Evolutionary conservation across 2,888 invertebrate species (phyloP), one percentile per base, ranked within the genome.

Genomic region (Busseola fusca): DNA sequence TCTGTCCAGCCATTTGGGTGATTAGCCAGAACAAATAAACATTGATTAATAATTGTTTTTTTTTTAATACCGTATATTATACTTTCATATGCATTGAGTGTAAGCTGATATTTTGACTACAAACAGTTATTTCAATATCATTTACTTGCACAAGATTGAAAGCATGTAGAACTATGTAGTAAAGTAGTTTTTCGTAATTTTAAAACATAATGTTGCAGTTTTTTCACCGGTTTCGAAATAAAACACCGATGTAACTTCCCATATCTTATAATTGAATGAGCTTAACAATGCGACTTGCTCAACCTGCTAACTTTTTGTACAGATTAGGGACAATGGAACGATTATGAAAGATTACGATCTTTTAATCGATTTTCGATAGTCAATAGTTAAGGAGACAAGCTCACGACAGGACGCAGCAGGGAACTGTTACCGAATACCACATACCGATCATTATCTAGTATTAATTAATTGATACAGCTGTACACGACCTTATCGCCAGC

Each of bases 381-480:
- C 78, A 78, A 78, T 81, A 76, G 80, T 83, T 82, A 75, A 72
- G 82, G 67, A 74, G 74, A 80, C 76, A 74, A 60, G 72, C 54
- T 52, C 66, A 84, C 72, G 80, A 80, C 79, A 72, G 77, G 74
- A 74, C 86, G 14, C 89, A 86, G 87, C 87, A 80, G 88, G 88
- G 77, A 68, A 69, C 65, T 60, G 70, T 84, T 82, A 76, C 74
- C 74, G 71, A 84, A 82, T 73, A 77, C 54, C 80, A 68, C 81
- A 84, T 85, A 77, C 81, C 80, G 91, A 90, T 88, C 83, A 78
- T 82, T 86, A 89, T 89, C 88, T 82, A 71, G 75, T 80, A 86
- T 89, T 89, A 90, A 87, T 88, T 90, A 89, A 90, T 90, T 88
- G 87, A 87, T 85, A 88, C 72, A 84, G 60, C 84, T 84, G 82